Evolutionary conservation across 2,797 vertebrate species (phyloP), one percentile per base, ranked within the genome.

Genomic region (Tenualosa ilisha): DNA sequence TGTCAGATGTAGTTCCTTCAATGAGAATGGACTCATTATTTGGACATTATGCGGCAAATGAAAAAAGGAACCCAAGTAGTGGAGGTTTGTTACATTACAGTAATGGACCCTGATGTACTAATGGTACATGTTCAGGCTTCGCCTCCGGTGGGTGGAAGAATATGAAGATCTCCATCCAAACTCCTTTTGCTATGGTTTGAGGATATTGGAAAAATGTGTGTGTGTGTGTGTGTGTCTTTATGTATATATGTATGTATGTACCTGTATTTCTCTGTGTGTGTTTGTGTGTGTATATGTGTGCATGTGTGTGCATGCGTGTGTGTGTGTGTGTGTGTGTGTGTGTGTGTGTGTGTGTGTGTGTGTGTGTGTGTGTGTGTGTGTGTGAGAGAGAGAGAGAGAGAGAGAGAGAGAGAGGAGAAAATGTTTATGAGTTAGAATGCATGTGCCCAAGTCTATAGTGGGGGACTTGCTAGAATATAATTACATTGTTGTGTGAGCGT

Each of bases 21-120:
- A 15, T 13, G 31, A 43, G 68, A 75, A 43, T 15, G 31, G 31
- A 40, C 31, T 40, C 68, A 75, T 75, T 75, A 75, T 75, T 75
- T 11, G 68, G 68, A 75, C 68, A 43, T 75, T 75, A 75, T 75
- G 68, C 13, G 31, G 17, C 68, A 75, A 75, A 75, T 75, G 68
- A 40, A 75, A 65, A 75, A 43, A 12, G 68, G 31, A 43, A 75
- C 31, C 15, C 13, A 8, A 15, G 31, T 13, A 75, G 37, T 1
- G 68, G 68, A 75, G 68, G 31, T 43, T 75, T 75, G 68, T 75
- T 75, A 17, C 68, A 37, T 6, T 75, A 75, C 31, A 31, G 31
- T 31, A 31, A 75, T 75, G 31, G 68, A 2, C 31, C 68, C 8
- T 65, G 63, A 31, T 65, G 24, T 40, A 40, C 68, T 72, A 75